phyloP scores from a whole-genome alignment of 2,113 vertebrate genomes.

The Peromyscus leucopus region DNA sequence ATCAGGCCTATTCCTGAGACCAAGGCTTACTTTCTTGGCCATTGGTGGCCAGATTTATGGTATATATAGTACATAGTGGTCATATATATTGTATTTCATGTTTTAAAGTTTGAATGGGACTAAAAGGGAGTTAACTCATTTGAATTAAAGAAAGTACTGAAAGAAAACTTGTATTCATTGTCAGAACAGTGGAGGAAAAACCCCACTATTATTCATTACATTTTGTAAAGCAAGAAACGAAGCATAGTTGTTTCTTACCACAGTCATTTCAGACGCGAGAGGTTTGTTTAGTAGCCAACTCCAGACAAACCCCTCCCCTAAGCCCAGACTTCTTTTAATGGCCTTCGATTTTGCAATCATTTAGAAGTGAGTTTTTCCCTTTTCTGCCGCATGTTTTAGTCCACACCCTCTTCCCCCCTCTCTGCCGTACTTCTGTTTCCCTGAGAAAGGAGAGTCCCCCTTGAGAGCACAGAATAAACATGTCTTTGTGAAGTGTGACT shows the following conservation, averaged over 20 bases:
- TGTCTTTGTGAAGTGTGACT: constrained; percentile 84
- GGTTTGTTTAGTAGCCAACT: constrained; percentile 68
- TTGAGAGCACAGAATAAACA: constrained; percentile 80
- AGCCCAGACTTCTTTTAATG: constrained; percentile 63
- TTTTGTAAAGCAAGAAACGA: constrained; percentile 68
- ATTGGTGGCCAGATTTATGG: not conserved
- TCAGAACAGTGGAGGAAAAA: not conserved
- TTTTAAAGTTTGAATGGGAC: constrained; percentile 61
- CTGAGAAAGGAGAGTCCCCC: constrained; percentile 70
- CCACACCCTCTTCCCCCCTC: constrained; percentile 67
- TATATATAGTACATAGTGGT: not conserved
- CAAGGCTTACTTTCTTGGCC: constrained; percentile 49
- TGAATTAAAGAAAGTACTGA: constrained; percentile 54
- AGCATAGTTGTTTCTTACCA: constrained; percentile 57
- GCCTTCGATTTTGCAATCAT: constrained; percentile 70
- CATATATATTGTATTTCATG: constrained; percentile 49
- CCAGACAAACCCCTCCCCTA: constrained; percentile 50
- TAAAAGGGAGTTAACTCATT: constrained; percentile 52
- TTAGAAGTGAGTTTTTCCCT: constrained; percentile 66
- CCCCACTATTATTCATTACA: constrained; percentile 41
- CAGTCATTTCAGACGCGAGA: constrained; percentile 66
- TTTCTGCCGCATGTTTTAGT: constrained; percentile 37
- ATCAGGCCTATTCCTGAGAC: not conserved
- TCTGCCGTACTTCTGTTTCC: constrained; percentile 78
- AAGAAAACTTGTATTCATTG: constrained; percentile 59